These are phyloP conservation scores for Acholoe squamosa DNA, from an alignment of 2,888 invertebrate genomes.

Conservation along the genomic window DNA sequence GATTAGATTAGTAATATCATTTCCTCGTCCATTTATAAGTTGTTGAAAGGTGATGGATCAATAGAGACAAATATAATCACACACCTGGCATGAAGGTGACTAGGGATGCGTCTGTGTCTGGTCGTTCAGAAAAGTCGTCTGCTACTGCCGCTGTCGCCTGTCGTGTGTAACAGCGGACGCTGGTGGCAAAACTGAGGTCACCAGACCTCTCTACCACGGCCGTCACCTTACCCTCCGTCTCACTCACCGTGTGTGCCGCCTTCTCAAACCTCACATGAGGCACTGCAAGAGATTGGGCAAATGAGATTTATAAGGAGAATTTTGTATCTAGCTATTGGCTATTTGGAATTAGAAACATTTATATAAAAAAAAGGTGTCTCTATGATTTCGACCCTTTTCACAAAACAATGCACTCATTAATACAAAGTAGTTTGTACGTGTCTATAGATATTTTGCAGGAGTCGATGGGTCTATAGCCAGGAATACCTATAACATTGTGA, in stretches of 20 bases:
- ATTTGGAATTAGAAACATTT: no score
- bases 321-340: no score
- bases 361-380: no score
- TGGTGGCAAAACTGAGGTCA: conserved; percentile 78
- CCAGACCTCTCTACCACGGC: conserved; percentile 79
- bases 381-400: no score
- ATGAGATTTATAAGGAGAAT: no score
- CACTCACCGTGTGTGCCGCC: conserved; percentile 75
- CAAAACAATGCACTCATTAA: no score
- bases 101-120: conserved; percentile 79
- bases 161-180: conserved; percentile 82
- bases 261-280: conserved; percentile 81
- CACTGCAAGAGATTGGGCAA: conserved; percentile 71
- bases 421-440: no score
- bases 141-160: conserved; percentile 79
- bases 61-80: neutral
- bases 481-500: no score
- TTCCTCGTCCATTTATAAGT: no score
- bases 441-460: no score
- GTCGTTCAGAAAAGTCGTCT: conserved; percentile 80
- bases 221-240: conserved; percentile 78
- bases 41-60: neutral
- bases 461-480: no score
- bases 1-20: no score
- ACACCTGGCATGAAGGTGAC: conserved; percentile 80